phyloP scores from a whole-genome alignment of 2,113 vertebrate genomes.

The Takifugu flavidus region DNA sequence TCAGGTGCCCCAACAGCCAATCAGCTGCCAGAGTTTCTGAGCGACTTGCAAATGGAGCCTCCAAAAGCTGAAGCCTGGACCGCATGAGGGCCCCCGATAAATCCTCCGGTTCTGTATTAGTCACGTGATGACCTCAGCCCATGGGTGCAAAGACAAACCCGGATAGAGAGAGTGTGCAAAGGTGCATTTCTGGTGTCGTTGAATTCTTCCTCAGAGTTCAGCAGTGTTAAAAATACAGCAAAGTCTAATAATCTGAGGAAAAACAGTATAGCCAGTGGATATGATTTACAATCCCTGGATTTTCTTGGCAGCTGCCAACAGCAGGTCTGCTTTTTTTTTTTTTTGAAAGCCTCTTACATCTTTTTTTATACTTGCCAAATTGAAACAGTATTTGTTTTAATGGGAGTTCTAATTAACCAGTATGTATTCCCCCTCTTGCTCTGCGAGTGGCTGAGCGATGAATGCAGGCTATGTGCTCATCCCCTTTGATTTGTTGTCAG shows the following conservation, averaged over 20 bases:
- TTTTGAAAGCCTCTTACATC: slow-evolving; percentile 77
- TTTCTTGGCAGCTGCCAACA: slow-evolving; percentile 74
- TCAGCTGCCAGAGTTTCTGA: slow-evolving; percentile 1
- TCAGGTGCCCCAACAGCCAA: slow-evolving; percentile 21
- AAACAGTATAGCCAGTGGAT: slow-evolving; percentile 74
- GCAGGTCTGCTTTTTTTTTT: slow-evolving; percentile 62
- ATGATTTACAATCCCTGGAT: slow-evolving; percentile 74
- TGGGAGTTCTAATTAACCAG: slow-evolving; percentile 79
- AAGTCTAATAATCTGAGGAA: slow-evolving; percentile 71
- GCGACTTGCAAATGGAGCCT: slow-evolving; percentile 1
- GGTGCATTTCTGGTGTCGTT: slow-evolving; percentile 34
- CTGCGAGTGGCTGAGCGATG: slow-evolving; percentile 66
- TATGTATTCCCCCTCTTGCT: slow-evolving; percentile 70
- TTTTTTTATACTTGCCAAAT: slow-evolving; percentile 78
- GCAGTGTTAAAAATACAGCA: slow-evolving; percentile 63
- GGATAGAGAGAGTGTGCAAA: not conserved
- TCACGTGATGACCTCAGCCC: not conserved
- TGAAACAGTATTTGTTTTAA: slow-evolving; percentile 81
- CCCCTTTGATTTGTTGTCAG: slow-evolving; percentile 76
- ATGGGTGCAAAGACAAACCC: slow-evolving; percentile 12
- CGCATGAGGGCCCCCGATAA: not conserved
- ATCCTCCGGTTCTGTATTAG: not conserved
- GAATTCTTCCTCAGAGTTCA: slow-evolving; percentile 55
- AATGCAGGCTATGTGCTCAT: slow-evolving; percentile 76
- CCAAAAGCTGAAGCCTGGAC: not conserved